Base-by-base conservation (phyloP, 2,113 vertebrate genomes). In the Sturnus vulgaris region DNA sequence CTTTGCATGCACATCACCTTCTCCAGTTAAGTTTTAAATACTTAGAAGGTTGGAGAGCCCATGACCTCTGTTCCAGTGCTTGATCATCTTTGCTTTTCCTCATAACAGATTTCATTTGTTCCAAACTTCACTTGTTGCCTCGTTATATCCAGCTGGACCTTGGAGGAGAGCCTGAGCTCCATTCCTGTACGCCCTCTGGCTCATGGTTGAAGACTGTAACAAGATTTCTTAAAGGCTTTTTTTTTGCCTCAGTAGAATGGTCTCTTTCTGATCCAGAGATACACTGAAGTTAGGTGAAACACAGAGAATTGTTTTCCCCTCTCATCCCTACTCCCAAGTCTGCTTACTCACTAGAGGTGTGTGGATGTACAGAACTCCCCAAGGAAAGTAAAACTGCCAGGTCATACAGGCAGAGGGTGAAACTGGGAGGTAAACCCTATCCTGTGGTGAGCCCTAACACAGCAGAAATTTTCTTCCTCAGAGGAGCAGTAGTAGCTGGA, bases 121-220 rank as follows among this genome's bases (percentile, higher is more conserved):
- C 52, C 15, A 39, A 7, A 16, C 27, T 49, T 37, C 8, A 11
- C 4, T 78, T 64, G 49, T 53, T 84, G 25, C 42, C 21, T 65
- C 8, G 25, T 60, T 19, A 5, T 63, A 53, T 40, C 56, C 28
- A 37, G 18, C 0, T 3, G 1, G 30, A 50, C 23, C 25, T 37
- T 2, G 4, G 27, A 8, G 23, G 63, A 44, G 33, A 81, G 37
- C 42, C 18, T 61, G 63, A 31, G 12, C 25, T 86, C 28, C 24
- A 37, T 79, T 35, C 55, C 31, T 68, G 71, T 76, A 2, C 8
- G 20, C 11, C 11, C 10, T 73, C 0, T 0, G 15, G 12, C 18
- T 7, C 18, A 31, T 72, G 10, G 30, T 27, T 77, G 31, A 52
- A 56, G 49, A 30, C 40, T 52, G 14, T 91, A 59, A 42, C 5